Evolutionary conservation across 2,888 invertebrate species (phyloP).

Genomic region (Pheosia tremula): DNA sequence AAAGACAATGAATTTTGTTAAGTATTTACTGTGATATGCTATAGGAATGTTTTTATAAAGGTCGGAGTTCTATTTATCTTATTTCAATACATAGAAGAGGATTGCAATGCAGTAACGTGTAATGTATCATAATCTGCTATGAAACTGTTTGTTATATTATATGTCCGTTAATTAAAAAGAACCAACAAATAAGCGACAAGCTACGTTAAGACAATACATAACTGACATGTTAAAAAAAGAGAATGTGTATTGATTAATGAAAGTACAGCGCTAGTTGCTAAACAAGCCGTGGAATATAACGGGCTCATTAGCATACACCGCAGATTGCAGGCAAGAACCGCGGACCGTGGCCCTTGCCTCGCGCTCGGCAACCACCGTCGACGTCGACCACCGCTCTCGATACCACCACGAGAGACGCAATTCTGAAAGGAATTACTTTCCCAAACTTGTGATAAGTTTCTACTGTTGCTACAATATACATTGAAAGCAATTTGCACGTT

Average conservation of each 20-base stretch:
- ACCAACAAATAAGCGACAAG: neutral
- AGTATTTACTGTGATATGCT: neutral
- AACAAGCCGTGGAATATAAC: conserved; percentile 68
- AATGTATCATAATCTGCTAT: neutral
- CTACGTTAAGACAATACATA: conserved; percentile 13
- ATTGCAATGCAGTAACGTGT: too few relatives aligned
- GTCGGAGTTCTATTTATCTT: too few relatives aligned
- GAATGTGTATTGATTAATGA: conserved; percentile 68
- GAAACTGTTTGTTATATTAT: neutral
- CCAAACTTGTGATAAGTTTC: neutral
- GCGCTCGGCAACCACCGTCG: neutral
- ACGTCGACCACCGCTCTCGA: neutral
- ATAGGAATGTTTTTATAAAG: neutral
- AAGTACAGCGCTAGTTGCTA: conserved; percentile 62
- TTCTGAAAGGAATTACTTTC: neutral
- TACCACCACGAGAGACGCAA: neutral
- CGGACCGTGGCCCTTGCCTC: conserved; percentile 35
- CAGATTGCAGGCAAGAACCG: conserved; percentile 36
- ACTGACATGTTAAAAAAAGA: conserved; percentile 34
- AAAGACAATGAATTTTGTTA: conserved; percentile 12
- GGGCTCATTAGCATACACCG: conserved; percentile 58
- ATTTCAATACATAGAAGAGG: too few relatives aligned
- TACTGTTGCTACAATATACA: neutral
- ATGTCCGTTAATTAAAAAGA: neutral
- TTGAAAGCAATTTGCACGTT: neutral